Evolutionary conservation across 1,140 invertebrate genomes (phyloP).

Genomic region (Helicoverpa armigera): DNA sequence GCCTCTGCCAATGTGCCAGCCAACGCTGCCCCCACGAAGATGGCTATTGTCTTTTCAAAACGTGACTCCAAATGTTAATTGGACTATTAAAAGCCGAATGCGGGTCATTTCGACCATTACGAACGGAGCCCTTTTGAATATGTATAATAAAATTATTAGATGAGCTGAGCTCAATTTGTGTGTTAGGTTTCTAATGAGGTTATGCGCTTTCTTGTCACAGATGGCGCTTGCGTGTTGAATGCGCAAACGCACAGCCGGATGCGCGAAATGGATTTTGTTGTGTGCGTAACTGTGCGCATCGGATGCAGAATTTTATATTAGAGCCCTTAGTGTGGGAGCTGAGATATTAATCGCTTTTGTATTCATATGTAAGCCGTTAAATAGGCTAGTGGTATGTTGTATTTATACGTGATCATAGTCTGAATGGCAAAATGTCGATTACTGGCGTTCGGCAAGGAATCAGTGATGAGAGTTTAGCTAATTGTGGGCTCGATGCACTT

Average conservation of each 20-base stretch:
- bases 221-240: conserved; percentile 76
- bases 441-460: conserved; percentile 31
- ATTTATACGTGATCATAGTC: conserved; percentile 43
- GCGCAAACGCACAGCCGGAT: conserved; percentile 82
- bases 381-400: conserved; percentile 52
- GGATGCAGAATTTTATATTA: conserved; percentile 76
- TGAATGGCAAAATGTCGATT: conserved; percentile 24
- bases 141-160: conserved; percentile 87
- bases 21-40: conserved; percentile 82
- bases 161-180: conserved; percentile 84
- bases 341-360: conserved; percentile 58
- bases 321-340: conserved; percentile 68
- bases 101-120: conserved; percentile 86
- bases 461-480: conserved; percentile 34
- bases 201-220: conserved; percentile 86
- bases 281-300: conserved; percentile 74
- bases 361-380: conserved; percentile 52
- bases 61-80: conserved; percentile 86
- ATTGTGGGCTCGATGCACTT: conserved; percentile 1
- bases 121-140: conserved; percentile 84
- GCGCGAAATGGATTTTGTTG: conserved; percentile 82
- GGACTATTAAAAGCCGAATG: conserved; percentile 85
- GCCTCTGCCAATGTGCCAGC: conserved; percentile 81
- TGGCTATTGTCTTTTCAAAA: conserved; percentile 85
- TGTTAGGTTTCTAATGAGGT: conserved; percentile 85